A percentile compares a stretch with the other conserved stretches of the same genome.
Conservation (phyloP, 1,140 invertebrate species). For the Drosophila ercepeae region DNA sequence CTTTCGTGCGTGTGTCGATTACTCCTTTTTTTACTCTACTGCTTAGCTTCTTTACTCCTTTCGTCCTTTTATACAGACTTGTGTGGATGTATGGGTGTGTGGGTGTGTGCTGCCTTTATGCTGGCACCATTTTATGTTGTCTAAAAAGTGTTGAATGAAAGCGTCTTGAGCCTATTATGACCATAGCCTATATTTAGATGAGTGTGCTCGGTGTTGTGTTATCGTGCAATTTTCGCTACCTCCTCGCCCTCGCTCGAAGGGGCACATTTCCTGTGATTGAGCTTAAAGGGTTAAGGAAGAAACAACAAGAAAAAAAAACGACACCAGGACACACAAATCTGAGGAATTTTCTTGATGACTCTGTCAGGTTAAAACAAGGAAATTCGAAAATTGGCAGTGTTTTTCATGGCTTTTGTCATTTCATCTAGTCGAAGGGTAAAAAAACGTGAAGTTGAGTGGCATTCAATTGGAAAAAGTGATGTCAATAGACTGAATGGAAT, state of each 20-base stretch:
- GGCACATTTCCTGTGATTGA: conserved; percentile 27
- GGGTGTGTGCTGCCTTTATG: conserved; percentile 50
- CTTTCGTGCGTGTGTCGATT: conserved; percentile 69
- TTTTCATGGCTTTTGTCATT: neutral
- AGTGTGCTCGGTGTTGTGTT: conserved; percentile 38
- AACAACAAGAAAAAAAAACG: conserved; percentile 1
- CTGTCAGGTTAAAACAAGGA: neutral
- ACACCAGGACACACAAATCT: conserved; percentile 9
- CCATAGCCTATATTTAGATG: conserved; percentile 47
- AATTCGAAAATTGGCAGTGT: conserved; percentile 10
- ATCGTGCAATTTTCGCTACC: conserved; percentile 61
- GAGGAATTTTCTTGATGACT: neutral
- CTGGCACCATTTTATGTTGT: conserved; percentile 73
- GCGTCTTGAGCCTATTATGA: conserved; percentile 77
- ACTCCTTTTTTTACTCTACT: conserved; percentile 48
- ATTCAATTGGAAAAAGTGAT: neutral
- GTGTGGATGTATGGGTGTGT: conserved; percentile 6
- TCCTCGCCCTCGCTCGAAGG: conserved; percentile 31
- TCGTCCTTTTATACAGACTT: conserved; percentile 11
- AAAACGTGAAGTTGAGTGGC: neutral
- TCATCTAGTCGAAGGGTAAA: conserved; percentile 2
- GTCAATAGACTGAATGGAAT: neutral
- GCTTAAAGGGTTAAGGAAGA: conserved; percentile 35
- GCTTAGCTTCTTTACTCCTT: conserved; percentile 4
- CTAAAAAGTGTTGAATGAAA: conserved; percentile 79